phyloP scores from a whole-genome alignment of 2,797 vertebrate genomes.

The Sebastes taczanowskii region DNA sequence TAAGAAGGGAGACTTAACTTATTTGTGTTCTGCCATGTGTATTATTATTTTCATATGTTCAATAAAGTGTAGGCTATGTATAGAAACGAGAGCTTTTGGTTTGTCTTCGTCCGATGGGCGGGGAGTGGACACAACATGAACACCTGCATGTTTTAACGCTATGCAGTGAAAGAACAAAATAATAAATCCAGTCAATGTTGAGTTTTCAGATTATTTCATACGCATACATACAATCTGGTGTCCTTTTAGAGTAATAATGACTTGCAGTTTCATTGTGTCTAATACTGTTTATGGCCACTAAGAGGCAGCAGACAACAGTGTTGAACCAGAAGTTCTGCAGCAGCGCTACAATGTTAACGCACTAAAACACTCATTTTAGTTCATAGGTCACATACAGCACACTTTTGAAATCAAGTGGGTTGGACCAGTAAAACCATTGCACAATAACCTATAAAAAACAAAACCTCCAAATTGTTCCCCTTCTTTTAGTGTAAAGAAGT shows the following conservation, averaged over 20 bases:
- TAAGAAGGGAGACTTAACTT: conserved; percentile 37
- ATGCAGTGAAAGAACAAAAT: neutral
- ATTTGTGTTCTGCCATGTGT: conserved; percentile 56
- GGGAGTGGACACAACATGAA: neutral
- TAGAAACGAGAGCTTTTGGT: conserved; percentile 12
- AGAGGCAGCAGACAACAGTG: conserved; percentile 20
- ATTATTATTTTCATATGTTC: conserved; percentile 44
- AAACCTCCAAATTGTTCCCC: too few species aligned
- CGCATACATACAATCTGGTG: too few species aligned
- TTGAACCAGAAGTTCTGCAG: neutral
- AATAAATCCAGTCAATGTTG: neutral
- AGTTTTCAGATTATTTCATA: neutral
- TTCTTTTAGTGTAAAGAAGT: too few species aligned
- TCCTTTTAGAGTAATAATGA: accelerated
- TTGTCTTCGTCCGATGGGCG: neutral
- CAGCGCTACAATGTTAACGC: neutral
- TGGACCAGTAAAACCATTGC: too few species aligned
- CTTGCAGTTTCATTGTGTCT: neutral
- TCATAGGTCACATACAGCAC: too few species aligned
- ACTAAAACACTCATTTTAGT: too few species aligned
- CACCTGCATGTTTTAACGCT: neutral
- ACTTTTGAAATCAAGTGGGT: too few species aligned
- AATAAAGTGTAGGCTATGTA: conserved; percentile 63
- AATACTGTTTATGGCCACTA: neutral
- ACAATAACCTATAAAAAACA: too few species aligned